Percentiles rank a stretch among this genome's conserved stretches.
These are phyloP conservation scores for Sminthopsis crassicaudata DNA, from an alignment of 2,113 vertebrate genomes.

Conservation along the genomic window DNA sequence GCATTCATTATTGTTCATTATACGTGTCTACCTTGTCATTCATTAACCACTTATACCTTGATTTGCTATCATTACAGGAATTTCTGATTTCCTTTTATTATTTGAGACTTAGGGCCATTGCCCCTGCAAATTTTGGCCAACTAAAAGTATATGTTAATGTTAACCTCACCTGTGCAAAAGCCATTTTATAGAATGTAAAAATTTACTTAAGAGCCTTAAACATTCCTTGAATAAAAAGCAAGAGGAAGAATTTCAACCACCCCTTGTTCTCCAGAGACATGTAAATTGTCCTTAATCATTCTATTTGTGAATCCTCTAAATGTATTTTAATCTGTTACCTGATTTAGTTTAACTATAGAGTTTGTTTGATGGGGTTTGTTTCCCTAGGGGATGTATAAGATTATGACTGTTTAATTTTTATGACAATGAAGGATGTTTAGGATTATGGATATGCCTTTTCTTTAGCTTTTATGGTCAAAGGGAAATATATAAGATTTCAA, in stretches of 20 bases:
- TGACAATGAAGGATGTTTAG: background rate
- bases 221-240: background rate
- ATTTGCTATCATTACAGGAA: conserved; percentile 82
- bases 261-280: background rate
- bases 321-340: background rate
- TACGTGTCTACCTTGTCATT: conserved; percentile 83
- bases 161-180: background rate
- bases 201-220: background rate
- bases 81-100: background rate
- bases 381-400: background rate
- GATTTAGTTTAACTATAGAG: background rate
- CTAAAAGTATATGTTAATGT: background rate
- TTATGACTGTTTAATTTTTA: conserved; percentile 7
- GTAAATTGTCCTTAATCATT: background rate
- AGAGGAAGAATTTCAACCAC: background rate
- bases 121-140: background rate
- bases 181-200: background rate
- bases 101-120: background rate
- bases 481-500: background rate
- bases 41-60: conserved; percentile 86
- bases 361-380: background rate
- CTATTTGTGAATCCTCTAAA: background rate
- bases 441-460: background rate
- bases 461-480: background rate
- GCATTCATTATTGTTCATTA: conserved; percentile 87